These are phyloP conservation scores for Porites australiensis DNA, from an alignment of 64 coral and sea anemone genomes.

Conservation along the genomic window DNA sequence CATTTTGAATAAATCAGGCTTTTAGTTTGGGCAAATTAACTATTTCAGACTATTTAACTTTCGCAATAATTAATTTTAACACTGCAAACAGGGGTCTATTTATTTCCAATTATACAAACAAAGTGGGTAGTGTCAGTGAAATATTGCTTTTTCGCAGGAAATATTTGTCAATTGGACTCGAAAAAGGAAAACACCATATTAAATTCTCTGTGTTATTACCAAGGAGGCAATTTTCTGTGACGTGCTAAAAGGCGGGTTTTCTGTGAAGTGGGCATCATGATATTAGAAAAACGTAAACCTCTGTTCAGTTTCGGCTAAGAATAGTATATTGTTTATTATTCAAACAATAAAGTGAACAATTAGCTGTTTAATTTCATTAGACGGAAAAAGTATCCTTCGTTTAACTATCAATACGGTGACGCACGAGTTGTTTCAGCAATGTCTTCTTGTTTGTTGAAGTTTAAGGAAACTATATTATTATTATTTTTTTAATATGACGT, in stretches of 20 bases:
- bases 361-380: background rate
- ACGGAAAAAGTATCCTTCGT: too few species aligned
- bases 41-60: background rate
- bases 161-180: background rate
- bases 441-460: too few species aligned
- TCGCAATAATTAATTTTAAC: background rate
- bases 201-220: background rate
- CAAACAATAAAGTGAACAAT: background rate
- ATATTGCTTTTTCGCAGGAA: background rate
- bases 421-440: too few species aligned
- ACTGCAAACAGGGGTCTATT: constrained; percentile 20
- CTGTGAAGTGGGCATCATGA: background rate
- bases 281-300: background rate
- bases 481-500: too few species aligned
- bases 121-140: background rate
- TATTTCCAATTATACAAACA: constrained; percentile 10
- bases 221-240: background rate
- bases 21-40: background rate
- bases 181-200: constrained; percentile 12
- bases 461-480: too few species aligned
- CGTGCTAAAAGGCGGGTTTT: background rate
- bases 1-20: background rate
- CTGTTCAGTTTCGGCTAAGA: background rate
- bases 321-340: background rate
- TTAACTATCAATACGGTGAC: too few species aligned